phyloP scores from a whole-genome alignment of 2,888 invertebrate species.

The Aphodius granarius region DNA sequence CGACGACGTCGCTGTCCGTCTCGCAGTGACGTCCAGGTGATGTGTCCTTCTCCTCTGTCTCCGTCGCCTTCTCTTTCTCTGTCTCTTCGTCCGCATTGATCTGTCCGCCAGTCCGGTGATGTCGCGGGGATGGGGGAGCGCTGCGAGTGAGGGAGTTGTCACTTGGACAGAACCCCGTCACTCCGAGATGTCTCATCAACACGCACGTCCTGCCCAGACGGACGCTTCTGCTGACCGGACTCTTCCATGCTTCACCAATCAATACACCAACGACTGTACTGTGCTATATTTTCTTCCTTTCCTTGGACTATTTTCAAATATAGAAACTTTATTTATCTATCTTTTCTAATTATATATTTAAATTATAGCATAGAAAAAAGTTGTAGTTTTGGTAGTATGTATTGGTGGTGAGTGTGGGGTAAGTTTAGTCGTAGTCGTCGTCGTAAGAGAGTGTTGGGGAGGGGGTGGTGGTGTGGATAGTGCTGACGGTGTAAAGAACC shows the following conservation, averaged over 20 bases:
- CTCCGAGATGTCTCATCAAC: slow-evolving; percentile 40
- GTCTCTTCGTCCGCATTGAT: slow-evolving; percentile 36
- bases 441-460: neutral
- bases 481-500: neutral
- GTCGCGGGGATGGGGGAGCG: slow-evolving; percentile 19
- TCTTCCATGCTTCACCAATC: slow-evolving; percentile 3
- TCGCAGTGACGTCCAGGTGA: slow-evolving; percentile 37
- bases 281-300: neutral
- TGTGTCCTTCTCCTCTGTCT: slow-evolving; percentile 30
- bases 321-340: neutral
- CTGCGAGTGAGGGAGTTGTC: slow-evolving; percentile 32
- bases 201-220: slow-evolving; percentile 38
- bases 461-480: neutral
- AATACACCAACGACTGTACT: slow-evolving; percentile 1
- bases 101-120: slow-evolving; percentile 27
- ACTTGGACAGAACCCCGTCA: slow-evolving; percentile 38
- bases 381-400: neutral
- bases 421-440: neutral
- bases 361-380: neutral
- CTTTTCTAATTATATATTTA: neutral
- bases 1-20: slow-evolving; percentile 22
- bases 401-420: neutral
- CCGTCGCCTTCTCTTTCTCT: slow-evolving; percentile 28
- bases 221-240: slow-evolving; percentile 17
- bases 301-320: neutral